Conservation (phyloP, 2,797 vertebrate genomes). For the Cuniculus paca region DNA sequence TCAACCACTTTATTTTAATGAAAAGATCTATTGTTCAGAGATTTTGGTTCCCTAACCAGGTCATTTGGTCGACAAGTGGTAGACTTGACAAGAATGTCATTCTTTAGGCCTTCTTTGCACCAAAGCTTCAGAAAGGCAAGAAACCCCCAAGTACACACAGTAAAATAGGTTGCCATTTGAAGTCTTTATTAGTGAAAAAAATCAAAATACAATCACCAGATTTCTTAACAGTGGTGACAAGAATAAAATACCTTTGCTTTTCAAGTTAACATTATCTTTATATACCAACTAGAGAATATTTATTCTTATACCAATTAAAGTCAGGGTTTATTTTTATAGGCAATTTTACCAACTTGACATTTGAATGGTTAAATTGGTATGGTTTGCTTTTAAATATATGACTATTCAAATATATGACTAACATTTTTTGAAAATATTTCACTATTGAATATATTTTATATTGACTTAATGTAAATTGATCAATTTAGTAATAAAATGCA, state of each 20-base stretch:
- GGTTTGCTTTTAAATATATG: slow-evolving; percentile 27
- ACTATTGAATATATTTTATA: slow-evolving; percentile 45
- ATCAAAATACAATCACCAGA: slow-evolving; percentile 45
- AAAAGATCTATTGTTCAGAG: neutral
- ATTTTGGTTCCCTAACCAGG: neutral
- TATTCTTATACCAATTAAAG: neutral
- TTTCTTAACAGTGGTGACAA: slow-evolving; percentile 22
- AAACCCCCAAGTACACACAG: neutral
- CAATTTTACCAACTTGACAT: neutral
- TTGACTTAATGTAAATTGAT: slow-evolving; percentile 16
- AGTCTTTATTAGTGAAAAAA: slow-evolving; percentile 72
- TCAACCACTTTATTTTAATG: slow-evolving; percentile 15
- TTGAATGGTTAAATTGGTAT: neutral
- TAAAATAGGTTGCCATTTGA: slow-evolving; percentile 4
- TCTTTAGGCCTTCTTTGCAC: neutral
- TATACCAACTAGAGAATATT: neutral
- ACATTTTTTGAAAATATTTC: slow-evolving; percentile 23
- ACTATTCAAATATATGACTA: slow-evolving; percentile 26
- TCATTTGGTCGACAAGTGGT: neutral
- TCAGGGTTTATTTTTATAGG: slow-evolving; percentile 51
- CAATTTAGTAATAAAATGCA: slow-evolving; percentile 37
- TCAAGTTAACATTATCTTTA: neutral
- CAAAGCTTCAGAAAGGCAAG: neutral
- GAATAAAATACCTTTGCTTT: slow-evolving; percentile 18
- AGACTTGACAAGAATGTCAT: neutral